These are phyloP conservation scores for Alouatta palliata DNA, from an alignment of 2,113 vertebrate species.

Conservation along the genomic window DNA sequence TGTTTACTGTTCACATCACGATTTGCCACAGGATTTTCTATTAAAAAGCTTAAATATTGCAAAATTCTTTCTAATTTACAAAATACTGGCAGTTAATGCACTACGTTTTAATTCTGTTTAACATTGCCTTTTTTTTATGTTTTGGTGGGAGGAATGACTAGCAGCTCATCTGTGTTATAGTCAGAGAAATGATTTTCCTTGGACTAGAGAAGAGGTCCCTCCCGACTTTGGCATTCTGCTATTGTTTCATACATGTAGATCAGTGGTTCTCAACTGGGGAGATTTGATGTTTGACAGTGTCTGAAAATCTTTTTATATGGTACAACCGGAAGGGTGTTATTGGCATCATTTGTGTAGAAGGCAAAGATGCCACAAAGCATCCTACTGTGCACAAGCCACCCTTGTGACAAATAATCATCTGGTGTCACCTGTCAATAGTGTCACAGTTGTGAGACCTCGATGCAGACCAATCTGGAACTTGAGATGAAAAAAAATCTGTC, in stretches of 20 bases:
- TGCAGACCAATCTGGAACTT: neutral
- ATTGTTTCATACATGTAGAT: neutral
- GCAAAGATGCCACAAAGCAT: neutral
- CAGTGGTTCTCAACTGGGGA: neutral
- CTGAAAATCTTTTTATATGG: neutral
- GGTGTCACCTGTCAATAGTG: neutral
- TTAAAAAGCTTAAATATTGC: neutral
- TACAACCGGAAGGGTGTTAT: neutral
- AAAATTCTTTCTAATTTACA: neutral
- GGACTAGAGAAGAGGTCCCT: neutral
- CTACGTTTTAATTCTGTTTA: neutral
- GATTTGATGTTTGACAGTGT: neutral
- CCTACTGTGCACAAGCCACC: neutral
- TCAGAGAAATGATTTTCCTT: neutral
- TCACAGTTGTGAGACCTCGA: too few species aligned
- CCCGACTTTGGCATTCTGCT: neutral
- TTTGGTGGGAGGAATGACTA: neutral
- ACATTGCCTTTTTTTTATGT: neutral
- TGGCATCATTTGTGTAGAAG: neutral
- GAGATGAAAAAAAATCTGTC: neutral
- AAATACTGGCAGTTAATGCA: neutral
- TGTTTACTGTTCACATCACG: neutral
- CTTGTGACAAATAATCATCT: neutral
- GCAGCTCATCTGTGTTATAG: neutral
- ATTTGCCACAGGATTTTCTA: neutral